Evolutionary conservation across 2,797 vertebrate genomes (phyloP).

Genomic region (Cynodonichthys magdalenae): DNA sequence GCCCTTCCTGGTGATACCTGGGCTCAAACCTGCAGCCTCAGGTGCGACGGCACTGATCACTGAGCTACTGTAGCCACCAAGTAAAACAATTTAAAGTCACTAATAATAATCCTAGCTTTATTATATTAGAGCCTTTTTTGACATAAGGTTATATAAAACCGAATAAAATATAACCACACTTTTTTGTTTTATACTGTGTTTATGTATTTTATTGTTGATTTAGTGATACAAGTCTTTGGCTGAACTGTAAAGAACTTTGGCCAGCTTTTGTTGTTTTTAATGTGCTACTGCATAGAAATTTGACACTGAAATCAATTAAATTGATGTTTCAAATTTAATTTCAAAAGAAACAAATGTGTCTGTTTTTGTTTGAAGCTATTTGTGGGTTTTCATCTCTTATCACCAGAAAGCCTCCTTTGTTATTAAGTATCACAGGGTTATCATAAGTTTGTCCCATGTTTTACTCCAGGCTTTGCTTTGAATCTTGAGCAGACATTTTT

Average conservation of each 20-base stretch:
- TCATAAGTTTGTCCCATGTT: slow-evolving; percentile 6
- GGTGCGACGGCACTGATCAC: too few species aligned
- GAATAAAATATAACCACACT: too few species aligned
- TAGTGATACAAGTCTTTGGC: too few species aligned
- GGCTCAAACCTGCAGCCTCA: too few species aligned
- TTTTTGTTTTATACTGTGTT: too few species aligned
- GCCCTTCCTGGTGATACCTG: too few species aligned
- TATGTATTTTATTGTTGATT: too few species aligned
- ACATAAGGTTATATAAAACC: not conserved
- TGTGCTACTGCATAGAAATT: too few species aligned
- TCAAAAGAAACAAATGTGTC: not conserved
- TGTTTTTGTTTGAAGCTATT: not conserved
- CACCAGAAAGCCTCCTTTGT: not conserved
- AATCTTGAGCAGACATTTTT: not conserved
- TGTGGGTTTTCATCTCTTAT: not conserved
- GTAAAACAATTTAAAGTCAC: not conserved
- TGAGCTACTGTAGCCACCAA: too few species aligned
- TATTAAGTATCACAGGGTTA: not conserved
- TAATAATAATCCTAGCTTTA: not conserved
- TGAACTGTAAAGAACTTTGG: too few species aligned
- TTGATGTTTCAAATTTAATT: not conserved
- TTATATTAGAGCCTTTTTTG: not conserved
- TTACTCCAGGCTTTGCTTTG: not conserved
- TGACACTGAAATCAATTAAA: not conserved
- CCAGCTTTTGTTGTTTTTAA: too few species aligned